Percentiles rank a stretch among this genome's conserved stretches.
Conservation (phyloP, 1,140 invertebrate species). For the Anadara kagoshimensis region DNA sequence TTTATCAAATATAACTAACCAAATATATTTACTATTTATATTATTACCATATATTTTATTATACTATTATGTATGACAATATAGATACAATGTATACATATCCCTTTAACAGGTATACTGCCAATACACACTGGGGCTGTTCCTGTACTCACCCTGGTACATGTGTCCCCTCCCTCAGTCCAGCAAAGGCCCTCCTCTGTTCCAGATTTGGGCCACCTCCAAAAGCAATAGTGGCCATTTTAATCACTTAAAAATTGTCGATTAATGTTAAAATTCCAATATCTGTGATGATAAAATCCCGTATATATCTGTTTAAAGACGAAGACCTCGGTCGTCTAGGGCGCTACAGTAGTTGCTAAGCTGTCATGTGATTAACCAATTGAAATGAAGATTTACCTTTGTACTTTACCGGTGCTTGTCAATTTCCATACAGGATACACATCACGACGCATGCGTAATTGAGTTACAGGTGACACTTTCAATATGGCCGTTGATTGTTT, state of each 20-base stretch:
- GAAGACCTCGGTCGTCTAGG: conserved; percentile 38
- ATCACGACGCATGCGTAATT: conserved; percentile 26
- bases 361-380: conserved; percentile 39
- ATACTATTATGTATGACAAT: too few species aligned
- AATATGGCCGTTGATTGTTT: conserved; percentile 18
- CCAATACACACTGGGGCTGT: too few species aligned
- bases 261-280: not conserved
- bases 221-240: conserved; percentile 71
- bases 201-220: conserved; percentile 71
- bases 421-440: conserved; percentile 6
- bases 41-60: too few species aligned
- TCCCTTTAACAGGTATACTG: too few species aligned
- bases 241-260: conserved; percentile 8
- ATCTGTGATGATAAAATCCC: not conserved
- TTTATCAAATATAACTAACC: too few species aligned
- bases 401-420: conserved; percentile 12
- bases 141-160: conserved; percentile 69
- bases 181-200: conserved; percentile 69
- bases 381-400: conserved; percentile 30
- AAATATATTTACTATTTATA: too few species aligned
- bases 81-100: too few species aligned
- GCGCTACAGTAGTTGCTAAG: conserved; percentile 44
- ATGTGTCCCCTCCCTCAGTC: conserved; percentile 69
- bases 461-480: conserved; percentile 28
- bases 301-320: conserved; percentile 12